Conservation (phyloP, 2,113 vertebrate species). For the Harpagus bidentatus region DNA sequence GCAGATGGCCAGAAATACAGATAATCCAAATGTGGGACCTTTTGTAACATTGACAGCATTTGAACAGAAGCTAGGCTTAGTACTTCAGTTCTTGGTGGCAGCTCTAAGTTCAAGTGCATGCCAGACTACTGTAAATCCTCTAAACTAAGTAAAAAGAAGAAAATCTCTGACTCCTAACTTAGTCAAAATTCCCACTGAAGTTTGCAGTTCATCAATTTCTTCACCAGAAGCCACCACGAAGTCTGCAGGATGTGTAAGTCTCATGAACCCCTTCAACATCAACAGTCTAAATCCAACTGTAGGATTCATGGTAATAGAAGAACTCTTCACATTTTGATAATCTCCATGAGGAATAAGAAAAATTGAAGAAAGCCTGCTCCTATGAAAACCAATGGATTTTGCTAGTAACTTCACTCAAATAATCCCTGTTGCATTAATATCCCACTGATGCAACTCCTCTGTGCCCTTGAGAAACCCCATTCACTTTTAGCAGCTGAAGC, state of each 20-base stretch:
- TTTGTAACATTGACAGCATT: neutral
- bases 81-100: neutral
- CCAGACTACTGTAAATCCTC: neutral
- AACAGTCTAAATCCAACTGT: neutral
- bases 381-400: neutral
- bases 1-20: neutral
- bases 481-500: neutral
- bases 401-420: neutral
- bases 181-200: neutral
- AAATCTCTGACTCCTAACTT: neutral
- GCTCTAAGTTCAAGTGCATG: neutral
- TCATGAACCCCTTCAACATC: neutral
- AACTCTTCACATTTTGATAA: neutral
- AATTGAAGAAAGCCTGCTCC: neutral
- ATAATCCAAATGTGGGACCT: neutral
- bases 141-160: neutral
- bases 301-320: neutral
- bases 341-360: neutral
- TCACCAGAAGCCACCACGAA: neutral
- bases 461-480: conserved; percentile 25
- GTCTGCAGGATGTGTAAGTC: neutral
- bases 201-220: neutral
- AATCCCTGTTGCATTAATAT: neutral
- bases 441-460: neutral
- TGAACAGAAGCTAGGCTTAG: neutral